These are phyloP conservation scores for Oryzias melastigma DNA, from an alignment of 2,113 vertebrate genomes.

Conservation along the genomic window DNA sequence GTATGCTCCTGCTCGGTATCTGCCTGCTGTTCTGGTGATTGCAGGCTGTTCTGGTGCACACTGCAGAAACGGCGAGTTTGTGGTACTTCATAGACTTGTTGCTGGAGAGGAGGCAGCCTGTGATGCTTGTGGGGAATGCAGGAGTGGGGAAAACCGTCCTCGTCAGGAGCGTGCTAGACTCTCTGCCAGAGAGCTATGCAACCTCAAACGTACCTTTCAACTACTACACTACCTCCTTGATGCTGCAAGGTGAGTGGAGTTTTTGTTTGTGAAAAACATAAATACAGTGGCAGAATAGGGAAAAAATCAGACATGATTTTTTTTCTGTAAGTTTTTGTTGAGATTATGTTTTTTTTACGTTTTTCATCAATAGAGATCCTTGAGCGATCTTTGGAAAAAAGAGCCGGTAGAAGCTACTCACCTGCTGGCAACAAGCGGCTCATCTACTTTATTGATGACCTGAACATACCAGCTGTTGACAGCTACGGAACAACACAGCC, in stretches of 20 bases:
- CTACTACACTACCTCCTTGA: slow-evolving; percentile 67
- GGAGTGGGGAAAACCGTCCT: slow-evolving; percentile 75
- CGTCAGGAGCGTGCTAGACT: slow-evolving; percentile 71
- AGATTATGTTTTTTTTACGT: neutral
- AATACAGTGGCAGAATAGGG: slow-evolving; percentile 14
- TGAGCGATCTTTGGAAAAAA: slow-evolving; percentile 81
- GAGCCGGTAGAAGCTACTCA: slow-evolving; percentile 75
- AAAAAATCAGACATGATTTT: too few species aligned
- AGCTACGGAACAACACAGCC: slow-evolving; percentile 76
- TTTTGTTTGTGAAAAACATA: neutral
- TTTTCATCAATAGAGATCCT: slow-evolving; percentile 70
- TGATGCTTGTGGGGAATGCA: slow-evolving; percentile 74
- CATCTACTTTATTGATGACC: slow-evolving; percentile 80
- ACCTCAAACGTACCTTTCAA: slow-evolving; percentile 72
- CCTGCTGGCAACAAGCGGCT: slow-evolving; percentile 79
- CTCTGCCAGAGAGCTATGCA: slow-evolving; percentile 67
- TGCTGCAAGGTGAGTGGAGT: slow-evolving; percentile 54
- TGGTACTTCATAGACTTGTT: slow-evolving; percentile 76
- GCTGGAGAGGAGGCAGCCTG: slow-evolving; percentile 69
- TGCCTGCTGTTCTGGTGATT: slow-evolving; percentile 67
- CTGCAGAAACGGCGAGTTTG: slow-evolving; percentile 68
- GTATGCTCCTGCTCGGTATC: slow-evolving; percentile 67
- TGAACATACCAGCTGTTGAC: slow-evolving; percentile 82
- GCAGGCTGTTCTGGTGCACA: slow-evolving; percentile 72
- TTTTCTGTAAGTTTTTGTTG: neutral